Percentiles rank a stretch among this genome's conserved stretches.
Conservation (phyloP, 1,140 invertebrate species). For the Zaprionus ornatus region DNA sequence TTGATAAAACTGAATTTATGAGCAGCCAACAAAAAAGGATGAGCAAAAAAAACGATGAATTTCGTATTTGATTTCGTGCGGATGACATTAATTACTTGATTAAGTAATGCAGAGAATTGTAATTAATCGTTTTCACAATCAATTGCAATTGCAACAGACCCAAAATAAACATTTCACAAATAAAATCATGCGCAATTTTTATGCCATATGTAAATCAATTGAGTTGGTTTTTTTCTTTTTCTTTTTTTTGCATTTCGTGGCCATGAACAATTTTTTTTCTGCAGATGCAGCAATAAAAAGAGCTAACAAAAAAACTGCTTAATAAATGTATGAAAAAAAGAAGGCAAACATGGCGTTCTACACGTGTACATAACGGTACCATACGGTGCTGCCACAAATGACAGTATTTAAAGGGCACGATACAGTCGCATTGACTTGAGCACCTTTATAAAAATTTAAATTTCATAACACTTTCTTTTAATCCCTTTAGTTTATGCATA, state of each 20-base stretch:
- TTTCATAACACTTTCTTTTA: background rate
- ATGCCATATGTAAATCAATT: slow-evolving; percentile 48
- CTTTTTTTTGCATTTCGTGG: background rate
- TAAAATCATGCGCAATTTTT: slow-evolving; percentile 31
- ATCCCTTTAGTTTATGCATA: background rate
- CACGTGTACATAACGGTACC: slow-evolving; percentile 35
- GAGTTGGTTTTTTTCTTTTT: slow-evolving; percentile 2
- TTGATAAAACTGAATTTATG: slow-evolving; percentile 68
- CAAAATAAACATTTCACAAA: slow-evolving; percentile 20
- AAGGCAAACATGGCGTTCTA: slow-evolving; percentile 20
- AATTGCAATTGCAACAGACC: slow-evolving; percentile 38
- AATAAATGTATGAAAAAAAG: slow-evolving; percentile 31
- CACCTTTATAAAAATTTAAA: background rate
- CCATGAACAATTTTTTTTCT: slow-evolving; percentile 51
- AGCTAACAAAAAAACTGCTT: slow-evolving; percentile 24
- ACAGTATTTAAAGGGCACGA: background rate
- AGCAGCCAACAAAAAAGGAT: slow-evolving; percentile 10
- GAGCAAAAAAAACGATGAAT: slow-evolving; percentile 2
- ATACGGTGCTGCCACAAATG: background rate
- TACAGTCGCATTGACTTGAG: background rate
- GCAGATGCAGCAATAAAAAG: slow-evolving; percentile 60
- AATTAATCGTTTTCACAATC: slow-evolving; percentile 68
- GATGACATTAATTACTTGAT: slow-evolving; percentile 71
- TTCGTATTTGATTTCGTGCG: slow-evolving; percentile 28
- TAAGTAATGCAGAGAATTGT: slow-evolving; percentile 30